These are phyloP conservation scores for Hucho hucho DNA, from an alignment of 2,113 vertebrate species.

Conservation along the genomic window DNA sequence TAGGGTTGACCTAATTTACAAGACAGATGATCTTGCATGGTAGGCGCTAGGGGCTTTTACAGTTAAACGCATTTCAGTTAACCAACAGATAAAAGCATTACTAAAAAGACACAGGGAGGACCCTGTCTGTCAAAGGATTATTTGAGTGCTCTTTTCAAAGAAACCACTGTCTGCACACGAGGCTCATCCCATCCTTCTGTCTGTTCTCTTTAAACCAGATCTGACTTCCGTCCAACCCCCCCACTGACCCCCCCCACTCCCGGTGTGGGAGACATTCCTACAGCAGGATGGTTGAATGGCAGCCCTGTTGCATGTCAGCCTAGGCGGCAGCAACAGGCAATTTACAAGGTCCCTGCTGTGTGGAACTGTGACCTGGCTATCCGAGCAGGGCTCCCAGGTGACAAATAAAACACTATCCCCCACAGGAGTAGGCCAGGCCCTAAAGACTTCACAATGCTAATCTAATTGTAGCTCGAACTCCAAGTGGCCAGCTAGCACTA, in stretches of 20 bases:
- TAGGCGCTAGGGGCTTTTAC: no score
- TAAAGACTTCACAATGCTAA: slow-evolving; percentile 69
- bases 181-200: slow-evolving; percentile 60
- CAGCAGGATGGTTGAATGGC: slow-evolving; percentile 71
- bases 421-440: slow-evolving; percentile 57
- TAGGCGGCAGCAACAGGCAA: slow-evolving; percentile 58
- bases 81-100: slow-evolving; percentile 30
- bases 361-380: slow-evolving; percentile 76
- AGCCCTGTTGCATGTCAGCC: slow-evolving; percentile 79
- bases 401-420: slow-evolving; percentile 75
- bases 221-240: slow-evolving; percentile 58
- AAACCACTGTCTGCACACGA: slow-evolving; percentile 68
- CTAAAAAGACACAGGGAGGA: slow-evolving; percentile 15
- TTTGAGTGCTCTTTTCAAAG: slow-evolving; percentile 71
- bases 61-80: not conserved
- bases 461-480: slow-evolving; percentile 66
- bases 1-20: no score
- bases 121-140: slow-evolving; percentile 63
- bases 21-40: no score
- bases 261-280: slow-evolving; percentile 78
- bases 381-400: slow-evolving; percentile 79
- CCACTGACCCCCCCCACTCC: slow-evolving; percentile 59
- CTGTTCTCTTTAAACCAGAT: slow-evolving; percentile 78
- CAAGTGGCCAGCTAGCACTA: slow-evolving; percentile 43
- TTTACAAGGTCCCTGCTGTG: slow-evolving; percentile 80